A percentile compares a stretch with the other conserved stretches of the same genome.
Evolutionary conservation across 2,888 invertebrate species (phyloP).

Genomic region (Geotrupes spiniger): DNA sequence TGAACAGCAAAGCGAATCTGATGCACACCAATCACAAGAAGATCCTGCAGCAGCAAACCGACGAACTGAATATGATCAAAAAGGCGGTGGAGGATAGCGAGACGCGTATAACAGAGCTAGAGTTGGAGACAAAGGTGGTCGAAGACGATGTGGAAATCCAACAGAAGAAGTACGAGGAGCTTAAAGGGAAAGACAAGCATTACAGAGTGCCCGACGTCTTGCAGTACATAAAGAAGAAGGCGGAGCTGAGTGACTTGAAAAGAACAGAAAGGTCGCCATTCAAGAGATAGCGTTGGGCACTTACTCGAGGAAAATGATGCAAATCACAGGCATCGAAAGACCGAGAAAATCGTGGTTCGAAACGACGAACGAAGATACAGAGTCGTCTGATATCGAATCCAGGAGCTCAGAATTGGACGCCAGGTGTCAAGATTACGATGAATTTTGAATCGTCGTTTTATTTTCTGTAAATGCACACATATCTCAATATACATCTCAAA

Average conservation of each 20-base stretch:
- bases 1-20: conserved; percentile 58
- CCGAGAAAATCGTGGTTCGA: conserved; percentile 24
- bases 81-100: conserved; percentile 49
- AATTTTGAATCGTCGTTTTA: neutral
- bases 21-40: conserved; percentile 58
- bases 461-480: neutral
- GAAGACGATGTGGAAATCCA: conserved; percentile 49
- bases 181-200: conserved; percentile 53
- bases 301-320: conserved; percentile 40
- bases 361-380: too few species aligned
- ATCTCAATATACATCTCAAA: too few species aligned
- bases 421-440: neutral
- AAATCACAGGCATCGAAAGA: conserved; percentile 24
- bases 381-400: too few species aligned
- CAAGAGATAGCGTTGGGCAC: conserved; percentile 34
- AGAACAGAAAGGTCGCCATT: conserved; percentile 35
- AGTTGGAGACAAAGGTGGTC: conserved; percentile 48
- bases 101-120: conserved; percentile 48
- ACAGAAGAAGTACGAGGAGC: conserved; percentile 45
- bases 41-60: conserved; percentile 54
- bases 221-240: conserved; percentile 57
- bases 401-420: neutral
- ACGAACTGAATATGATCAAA: conserved; percentile 49
- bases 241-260: conserved; percentile 52
- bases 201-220: conserved; percentile 54